Percentiles rank a stretch among this genome's conserved stretches.
Conservation (phyloP, 2,888 invertebrate species). For the Tupiocoris notatus region DNA sequence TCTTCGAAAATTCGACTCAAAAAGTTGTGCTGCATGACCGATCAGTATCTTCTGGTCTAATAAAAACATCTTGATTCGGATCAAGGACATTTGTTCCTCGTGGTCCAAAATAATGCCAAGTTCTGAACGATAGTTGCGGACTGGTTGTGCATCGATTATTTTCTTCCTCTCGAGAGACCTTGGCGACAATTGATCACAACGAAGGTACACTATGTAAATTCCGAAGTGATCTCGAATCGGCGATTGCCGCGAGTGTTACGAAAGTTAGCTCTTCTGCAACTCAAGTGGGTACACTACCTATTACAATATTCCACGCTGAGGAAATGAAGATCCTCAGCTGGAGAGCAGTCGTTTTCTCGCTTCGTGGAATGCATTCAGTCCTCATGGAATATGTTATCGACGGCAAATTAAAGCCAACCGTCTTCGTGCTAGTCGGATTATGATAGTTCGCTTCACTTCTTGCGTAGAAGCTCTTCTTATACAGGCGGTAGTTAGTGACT, state of each 20-base stretch:
- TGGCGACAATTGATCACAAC: background rate
- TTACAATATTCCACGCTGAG: background rate
- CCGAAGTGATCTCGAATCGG: background rate
- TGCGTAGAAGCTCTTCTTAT: background rate
- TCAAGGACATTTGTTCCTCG: no score
- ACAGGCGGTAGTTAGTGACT: background rate
- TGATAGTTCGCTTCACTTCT: background rate
- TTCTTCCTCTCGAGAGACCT: background rate
- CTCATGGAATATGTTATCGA: background rate
- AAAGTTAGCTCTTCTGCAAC: background rate
- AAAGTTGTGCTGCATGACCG: no score
- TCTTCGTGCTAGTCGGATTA: background rate
- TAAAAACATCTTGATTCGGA: no score
- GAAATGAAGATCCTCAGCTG: background rate
- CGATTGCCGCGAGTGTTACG: background rate
- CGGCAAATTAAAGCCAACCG: background rate
- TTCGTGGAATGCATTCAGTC: background rate
- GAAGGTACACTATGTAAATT: background rate
- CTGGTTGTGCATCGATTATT: background rate
- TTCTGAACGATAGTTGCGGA: no score
- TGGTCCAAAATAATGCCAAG: no score
- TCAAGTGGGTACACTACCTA: background rate
- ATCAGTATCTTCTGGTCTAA: no score
- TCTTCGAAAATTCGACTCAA: no score
- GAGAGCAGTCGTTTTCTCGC: background rate